Base-by-base conservation (phyloP, 2,888 invertebrate species). In the Tuta absoluta region DNA sequence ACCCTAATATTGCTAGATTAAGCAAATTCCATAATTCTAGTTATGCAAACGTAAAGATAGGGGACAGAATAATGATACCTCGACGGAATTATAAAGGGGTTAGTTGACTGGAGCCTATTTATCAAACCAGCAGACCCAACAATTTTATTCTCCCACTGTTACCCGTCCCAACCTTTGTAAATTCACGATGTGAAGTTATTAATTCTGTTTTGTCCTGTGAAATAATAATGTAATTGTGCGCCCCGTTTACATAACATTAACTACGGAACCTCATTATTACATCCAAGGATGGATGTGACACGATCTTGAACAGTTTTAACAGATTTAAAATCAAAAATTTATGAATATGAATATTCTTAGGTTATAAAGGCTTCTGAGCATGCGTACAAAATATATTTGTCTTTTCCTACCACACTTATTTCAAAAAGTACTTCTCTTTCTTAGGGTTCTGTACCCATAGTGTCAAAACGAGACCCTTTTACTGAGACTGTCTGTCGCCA, bases 161-260 rank as follows among this genome's bases (percentile, higher is more conserved):
- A n/a, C 33, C 33, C 24, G 56, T 8, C 28, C 28, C 28, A 33
- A 56, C 56, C 56, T 56, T 56, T n/a, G 28, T 56, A 56, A 56
- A 24, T 56, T 33, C 28, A 33, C 11, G 24, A 56, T 33, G 56
- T 24, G 23, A 33, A 63, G 59, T 63, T 59, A 49, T 48, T 58
- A 37, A 63, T 49, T 58, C 58, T 24, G 48, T 49, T 51, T 38
- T 37, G 21, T n/a, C 51, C 19, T 38, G 49, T 63, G 59, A 63
- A 59, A 49, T 37, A 63, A 63, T 63, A 49, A 51, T 10, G 63
- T 63, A 21, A 48, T 58, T 45, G 57, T 58, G 51, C 24, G 23
- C 21, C 51, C 23, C 23, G 12, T 53, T 53, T 53, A 23, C n/a
- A 33, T 7, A 33, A 33, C 33, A 33, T 33, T 33, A 33, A 33